These are phyloP conservation scores for Solenodon paradoxus DNA, from an alignment of 2,113 vertebrate species.

Conservation along the genomic window DNA sequence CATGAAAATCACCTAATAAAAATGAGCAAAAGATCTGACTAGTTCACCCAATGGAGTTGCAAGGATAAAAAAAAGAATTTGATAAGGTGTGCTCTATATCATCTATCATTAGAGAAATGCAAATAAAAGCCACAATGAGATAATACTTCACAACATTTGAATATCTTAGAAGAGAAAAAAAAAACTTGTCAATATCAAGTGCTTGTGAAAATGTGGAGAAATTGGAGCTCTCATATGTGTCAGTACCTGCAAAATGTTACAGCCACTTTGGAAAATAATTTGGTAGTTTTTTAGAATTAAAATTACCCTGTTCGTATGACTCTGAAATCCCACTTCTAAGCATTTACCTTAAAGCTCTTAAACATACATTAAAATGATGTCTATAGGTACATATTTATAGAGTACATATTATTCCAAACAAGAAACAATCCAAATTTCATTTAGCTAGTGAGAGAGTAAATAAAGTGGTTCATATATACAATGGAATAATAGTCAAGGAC, in stretches of 20 bases:
- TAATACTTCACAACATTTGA: background rate
- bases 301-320: background rate
- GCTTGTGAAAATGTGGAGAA: background rate
- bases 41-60: background rate
- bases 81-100: background rate
- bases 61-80: background rate
- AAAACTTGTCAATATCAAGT: background rate
- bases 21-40: background rate
- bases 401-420: background rate
- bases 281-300: background rate
- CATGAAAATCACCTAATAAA: background rate
- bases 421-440: background rate
- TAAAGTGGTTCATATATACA: background rate
- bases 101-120: background rate
- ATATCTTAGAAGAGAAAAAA: fast-evolving
- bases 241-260: background rate
- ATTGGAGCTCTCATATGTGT: background rate
- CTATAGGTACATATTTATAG: background rate
- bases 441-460: background rate
- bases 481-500: background rate
- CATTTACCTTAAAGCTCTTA: too few species aligned
- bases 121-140: background rate
- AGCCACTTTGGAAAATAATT: background rate
- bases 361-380: too few species aligned
- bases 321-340: background rate